A percentile compares a stretch with the other conserved stretches of the same genome.
These are phyloP conservation scores for Melipona beecheii DNA, from an alignment of 2,888 invertebrate genomes.

Conservation along the genomic window DNA sequence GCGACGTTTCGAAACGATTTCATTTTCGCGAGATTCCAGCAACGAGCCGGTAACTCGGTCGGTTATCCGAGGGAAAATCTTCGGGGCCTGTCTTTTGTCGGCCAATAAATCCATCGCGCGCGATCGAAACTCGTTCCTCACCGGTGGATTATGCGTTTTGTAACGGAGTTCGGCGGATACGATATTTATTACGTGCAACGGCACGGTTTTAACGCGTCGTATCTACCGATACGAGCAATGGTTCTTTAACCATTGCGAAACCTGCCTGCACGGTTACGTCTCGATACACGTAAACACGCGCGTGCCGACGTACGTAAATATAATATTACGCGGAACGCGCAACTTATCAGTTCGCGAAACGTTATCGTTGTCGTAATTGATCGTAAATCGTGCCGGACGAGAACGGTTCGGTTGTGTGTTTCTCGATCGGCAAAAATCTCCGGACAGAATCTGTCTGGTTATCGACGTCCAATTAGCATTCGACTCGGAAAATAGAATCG, in stretches of 20 bases:
- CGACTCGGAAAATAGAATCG: background rate
- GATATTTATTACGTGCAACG: constrained; percentile 49
- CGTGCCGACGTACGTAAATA: constrained; percentile 22
- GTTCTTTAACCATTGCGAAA: constrained; percentile 42
- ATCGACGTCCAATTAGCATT: background rate
- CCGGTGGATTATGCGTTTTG: constrained; percentile 23
- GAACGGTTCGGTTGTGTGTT: background rate
- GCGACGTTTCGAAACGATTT: constrained; percentile 20
- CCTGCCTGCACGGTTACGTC: background rate
- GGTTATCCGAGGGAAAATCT: constrained; percentile 38
- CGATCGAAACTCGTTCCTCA: constrained; percentile 39
- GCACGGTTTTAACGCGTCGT: constrained; percentile 30
- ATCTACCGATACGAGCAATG: constrained; percentile 10
- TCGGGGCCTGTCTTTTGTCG: constrained; percentile 22
- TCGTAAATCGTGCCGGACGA: constrained; percentile 13
- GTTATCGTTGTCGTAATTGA: constrained; percentile 16
- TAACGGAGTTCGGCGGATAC: constrained; percentile 27
- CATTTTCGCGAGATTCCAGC: constrained; percentile 25
- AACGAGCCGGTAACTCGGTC: background rate
- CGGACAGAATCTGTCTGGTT: background rate
- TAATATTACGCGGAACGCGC: constrained; percentile 16
- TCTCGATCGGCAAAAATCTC: background rate
- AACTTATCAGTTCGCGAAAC: constrained; percentile 2
- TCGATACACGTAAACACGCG: constrained; percentile 24
- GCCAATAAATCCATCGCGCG: constrained; percentile 24